phyloP scores from a whole-genome alignment of 2,797 vertebrate species.

The Chelon labrosus region DNA sequence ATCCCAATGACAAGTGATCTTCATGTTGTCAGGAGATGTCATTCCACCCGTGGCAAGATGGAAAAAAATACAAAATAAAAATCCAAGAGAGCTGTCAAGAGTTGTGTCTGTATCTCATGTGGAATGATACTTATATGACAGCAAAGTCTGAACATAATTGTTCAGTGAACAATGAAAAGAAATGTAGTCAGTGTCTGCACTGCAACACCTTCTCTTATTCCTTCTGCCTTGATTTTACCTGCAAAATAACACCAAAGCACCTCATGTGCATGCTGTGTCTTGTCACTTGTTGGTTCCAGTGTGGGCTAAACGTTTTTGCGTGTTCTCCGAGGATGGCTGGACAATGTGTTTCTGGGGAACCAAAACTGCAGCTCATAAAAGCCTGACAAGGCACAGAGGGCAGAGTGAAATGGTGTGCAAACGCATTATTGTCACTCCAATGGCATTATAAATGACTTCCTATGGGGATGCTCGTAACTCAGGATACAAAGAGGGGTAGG shows the following conservation, averaged over 20 bases:
- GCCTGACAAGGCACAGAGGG: conserved; percentile 64
- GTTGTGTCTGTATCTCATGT: conserved; percentile 68
- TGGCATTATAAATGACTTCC: conserved; percentile 82
- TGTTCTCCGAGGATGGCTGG: conserved; percentile 55
- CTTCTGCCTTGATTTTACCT: background rate
- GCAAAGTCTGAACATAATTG: conserved; percentile 71
- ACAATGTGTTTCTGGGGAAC: conserved; percentile 69
- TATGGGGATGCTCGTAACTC: conserved; percentile 73
- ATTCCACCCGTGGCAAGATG: conserved; percentile 64
- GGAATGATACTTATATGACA: conserved; percentile 78
- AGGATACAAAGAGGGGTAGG: conserved; percentile 39
- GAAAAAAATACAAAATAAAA: conserved; percentile 39
- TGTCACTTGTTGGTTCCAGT: conserved; percentile 34
- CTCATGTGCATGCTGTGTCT: conserved; percentile 21
- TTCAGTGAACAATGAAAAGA: conserved; percentile 75
- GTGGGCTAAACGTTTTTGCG: conserved; percentile 55
- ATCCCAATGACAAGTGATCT: conserved; percentile 71
- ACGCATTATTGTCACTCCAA: conserved; percentile 81
- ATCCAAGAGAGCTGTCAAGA: conserved; percentile 64
- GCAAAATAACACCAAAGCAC: conserved; percentile 14
- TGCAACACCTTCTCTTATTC: conserved; percentile 11
- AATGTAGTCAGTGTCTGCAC: conserved; percentile 45
- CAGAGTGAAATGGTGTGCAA: conserved; percentile 79
- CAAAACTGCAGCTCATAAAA: conserved; percentile 73
- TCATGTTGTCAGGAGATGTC: conserved; percentile 74